Evolutionary conservation across 2,797 vertebrate genomes (phyloP).

Genomic region (Esox masquinongy): DNA sequence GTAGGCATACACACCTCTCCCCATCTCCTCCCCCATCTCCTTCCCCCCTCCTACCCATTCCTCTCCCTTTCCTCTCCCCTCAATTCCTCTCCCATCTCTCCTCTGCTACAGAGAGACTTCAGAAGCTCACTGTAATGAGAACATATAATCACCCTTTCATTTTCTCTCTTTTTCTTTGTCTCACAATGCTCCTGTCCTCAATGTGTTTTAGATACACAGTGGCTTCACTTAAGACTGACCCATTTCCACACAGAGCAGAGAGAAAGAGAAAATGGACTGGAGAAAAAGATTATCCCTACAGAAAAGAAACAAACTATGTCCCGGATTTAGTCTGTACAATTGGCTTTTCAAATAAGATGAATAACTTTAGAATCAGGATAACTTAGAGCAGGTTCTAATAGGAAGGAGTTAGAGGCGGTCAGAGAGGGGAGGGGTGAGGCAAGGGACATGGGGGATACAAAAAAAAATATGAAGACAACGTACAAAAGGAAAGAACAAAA

Average conservation of each 20-base stretch:
- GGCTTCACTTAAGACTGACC: conserved; percentile 23
- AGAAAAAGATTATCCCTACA: conserved; percentile 33
- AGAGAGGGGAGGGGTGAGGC: conserved; percentile 32
- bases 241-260: conserved; percentile 25
- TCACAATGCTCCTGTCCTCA: conserved; percentile 25
- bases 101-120: not conserved
- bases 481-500: conserved; percentile 34
- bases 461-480: conserved; percentile 14
- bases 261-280: conserved; percentile 10
- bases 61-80: too few species aligned
- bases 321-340: not conserved
- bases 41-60: too few species aligned
- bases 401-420: conserved; percentile 42
- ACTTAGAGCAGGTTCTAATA: conserved; percentile 23
- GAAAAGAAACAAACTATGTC: conserved; percentile 13
- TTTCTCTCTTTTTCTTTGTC: conserved; percentile 13
- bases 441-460: conserved; percentile 28
- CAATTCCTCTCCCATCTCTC: too few species aligned
- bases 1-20: conserved; percentile 2
- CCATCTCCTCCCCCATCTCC: too few species aligned
- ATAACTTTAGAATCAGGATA: conserved; percentile 24
- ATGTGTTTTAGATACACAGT: not conserved
- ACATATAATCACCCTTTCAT: conserved; percentile 19
- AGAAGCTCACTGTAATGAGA: conserved; percentile 7
- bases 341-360: not conserved